These are phyloP conservation scores for Zenarchopterus dispar DNA, from an alignment of 2,797 vertebrate species.

Conservation along the genomic window DNA sequence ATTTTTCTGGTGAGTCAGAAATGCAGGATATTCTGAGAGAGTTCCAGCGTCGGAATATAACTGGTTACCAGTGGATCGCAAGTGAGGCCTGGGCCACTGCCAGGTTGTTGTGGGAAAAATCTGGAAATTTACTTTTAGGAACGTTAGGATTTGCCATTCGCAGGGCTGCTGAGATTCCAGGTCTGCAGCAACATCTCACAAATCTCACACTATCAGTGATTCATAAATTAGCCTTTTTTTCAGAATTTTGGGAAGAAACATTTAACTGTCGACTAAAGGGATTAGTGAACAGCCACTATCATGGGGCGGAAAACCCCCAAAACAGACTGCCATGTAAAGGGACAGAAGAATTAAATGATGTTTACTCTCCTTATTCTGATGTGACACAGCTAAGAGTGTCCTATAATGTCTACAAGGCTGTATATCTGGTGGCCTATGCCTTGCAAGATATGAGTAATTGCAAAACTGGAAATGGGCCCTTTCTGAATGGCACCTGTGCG, in stretches of 20 bases:
- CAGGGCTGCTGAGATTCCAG: constrained; percentile 75
- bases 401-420: constrained; percentile 82
- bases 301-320: constrained; percentile 11
- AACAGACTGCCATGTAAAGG: constrained; percentile 61
- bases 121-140: constrained; percentile 78
- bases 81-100: constrained; percentile 86
- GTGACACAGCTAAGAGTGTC: constrained; percentile 80
- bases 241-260: constrained; percentile 78
- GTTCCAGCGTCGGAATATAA: constrained; percentile 74
- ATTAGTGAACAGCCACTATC: constrained; percentile 67
- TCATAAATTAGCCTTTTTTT: constrained; percentile 55
- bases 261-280: constrained; percentile 72
- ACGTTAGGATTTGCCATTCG: constrained; percentile 83
- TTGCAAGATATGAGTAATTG: constrained; percentile 76
- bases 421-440: constrained; percentile 79
- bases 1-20: constrained; percentile 82
- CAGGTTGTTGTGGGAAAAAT: constrained; percentile 80
- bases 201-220: constrained; percentile 38
- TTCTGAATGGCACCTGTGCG: constrained; percentile 70
- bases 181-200: constrained; percentile 76
- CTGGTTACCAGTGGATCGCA: constrained; percentile 81
- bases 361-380: constrained; percentile 72
- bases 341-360: constrained; percentile 58
- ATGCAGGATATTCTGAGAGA: constrained; percentile 79
- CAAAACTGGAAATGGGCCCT: constrained; percentile 68